Evolutionary conservation across 2,888 invertebrate genomes (phyloP).

Genomic region (Gymnoscelis rufifasciata): DNA sequence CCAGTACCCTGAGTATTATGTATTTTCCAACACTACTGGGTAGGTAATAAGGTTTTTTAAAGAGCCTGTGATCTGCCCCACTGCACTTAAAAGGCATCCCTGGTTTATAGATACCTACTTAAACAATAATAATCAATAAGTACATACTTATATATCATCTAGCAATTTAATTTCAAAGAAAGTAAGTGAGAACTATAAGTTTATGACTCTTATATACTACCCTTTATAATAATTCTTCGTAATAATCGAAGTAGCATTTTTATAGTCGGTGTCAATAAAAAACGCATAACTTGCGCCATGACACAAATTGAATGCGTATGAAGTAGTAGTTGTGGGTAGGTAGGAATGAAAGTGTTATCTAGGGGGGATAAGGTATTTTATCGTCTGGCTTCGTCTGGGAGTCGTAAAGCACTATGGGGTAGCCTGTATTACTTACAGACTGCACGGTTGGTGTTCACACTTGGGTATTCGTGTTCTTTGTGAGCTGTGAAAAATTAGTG

Average conservation of each 20-base stretch:
- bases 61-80: too few relatives aligned
- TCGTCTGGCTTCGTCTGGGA: conserved; percentile 27
- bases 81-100: too few relatives aligned
- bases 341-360: conserved; percentile 30
- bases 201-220: conserved; percentile 21
- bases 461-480: too few relatives aligned
- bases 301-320: conserved; percentile 65
- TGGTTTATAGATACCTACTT: too few relatives aligned
- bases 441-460: conserved; percentile 11
- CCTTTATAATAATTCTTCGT: conserved; percentile 45
- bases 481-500: too few relatives aligned
- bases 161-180: too few relatives aligned
- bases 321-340: conserved; percentile 36
- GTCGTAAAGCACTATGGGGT: conserved; percentile 54
- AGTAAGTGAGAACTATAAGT: too few relatives aligned
- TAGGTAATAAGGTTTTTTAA: too few relatives aligned
- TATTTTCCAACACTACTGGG: too few relatives aligned
- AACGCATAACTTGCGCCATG: conserved; percentile 64
- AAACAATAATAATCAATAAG: too few relatives aligned
- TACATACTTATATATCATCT: too few relatives aligned
- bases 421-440: conserved; percentile 32
- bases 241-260: conserved; percentile 61
- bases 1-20: too few relatives aligned
- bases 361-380: conserved; percentile 32
- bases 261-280: conserved; percentile 69